These are phyloP conservation scores for Gorsachius magnificus DNA, from an alignment of 2,797 vertebrate species.

Conservation along the genomic window DNA sequence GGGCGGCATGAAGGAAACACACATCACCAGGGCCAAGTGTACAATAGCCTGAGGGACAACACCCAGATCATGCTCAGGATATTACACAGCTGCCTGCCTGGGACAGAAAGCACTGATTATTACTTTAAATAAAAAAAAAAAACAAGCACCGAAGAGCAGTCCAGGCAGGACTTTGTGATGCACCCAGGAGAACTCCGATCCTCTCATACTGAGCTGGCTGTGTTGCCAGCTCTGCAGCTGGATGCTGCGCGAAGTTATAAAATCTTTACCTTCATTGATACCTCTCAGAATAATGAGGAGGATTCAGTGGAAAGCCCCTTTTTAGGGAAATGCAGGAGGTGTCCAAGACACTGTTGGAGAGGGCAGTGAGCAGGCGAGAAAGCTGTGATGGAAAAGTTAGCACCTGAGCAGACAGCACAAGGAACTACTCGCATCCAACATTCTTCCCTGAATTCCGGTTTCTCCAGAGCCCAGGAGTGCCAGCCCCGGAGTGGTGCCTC, in stretches of 20 bases:
- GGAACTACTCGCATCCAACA: accelerated
- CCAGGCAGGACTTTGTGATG: background rate
- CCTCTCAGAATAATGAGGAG: background rate
- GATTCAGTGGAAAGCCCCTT: background rate
- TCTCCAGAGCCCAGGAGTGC: background rate
- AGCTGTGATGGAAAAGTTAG: background rate
- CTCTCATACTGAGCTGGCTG: background rate
- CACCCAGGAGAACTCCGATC: background rate
- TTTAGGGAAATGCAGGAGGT: background rate
- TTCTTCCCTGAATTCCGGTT: background rate
- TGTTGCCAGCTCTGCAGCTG: background rate
- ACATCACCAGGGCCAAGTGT: background rate
- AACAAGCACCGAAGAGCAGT: background rate
- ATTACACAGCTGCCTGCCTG: background rate
- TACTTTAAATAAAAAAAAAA: background rate
- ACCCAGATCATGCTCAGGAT: background rate
- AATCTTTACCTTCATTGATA: background rate
- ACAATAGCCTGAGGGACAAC: background rate
- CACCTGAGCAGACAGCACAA: background rate
- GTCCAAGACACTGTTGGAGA: background rate
- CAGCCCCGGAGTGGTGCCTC: accelerated
- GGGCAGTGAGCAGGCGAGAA: background rate
- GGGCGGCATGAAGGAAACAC: constrained; percentile 3
- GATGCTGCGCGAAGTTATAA: background rate
- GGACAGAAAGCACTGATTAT: background rate